These are phyloP conservation scores for Diarsia rubi DNA, from an alignment of 2,888 invertebrate genomes.

Conservation along the genomic window DNA sequence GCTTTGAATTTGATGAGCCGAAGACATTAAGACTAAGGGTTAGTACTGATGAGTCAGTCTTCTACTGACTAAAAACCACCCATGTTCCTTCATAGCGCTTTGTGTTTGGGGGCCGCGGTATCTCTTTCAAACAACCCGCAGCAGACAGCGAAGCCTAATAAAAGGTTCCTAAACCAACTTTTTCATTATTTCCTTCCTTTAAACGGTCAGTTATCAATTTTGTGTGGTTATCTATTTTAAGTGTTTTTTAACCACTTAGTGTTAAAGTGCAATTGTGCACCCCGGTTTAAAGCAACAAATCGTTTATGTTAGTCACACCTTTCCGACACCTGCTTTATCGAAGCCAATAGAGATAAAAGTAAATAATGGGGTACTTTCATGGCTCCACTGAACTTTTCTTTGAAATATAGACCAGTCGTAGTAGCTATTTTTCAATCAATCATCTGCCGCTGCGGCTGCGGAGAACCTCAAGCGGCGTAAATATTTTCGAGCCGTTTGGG, in stretches of 20 bases:
- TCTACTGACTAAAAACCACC: too few species aligned
- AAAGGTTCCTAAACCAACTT: neutral
- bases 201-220: too few species aligned
- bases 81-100: too few species aligned
- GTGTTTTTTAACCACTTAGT: slow-evolving; percentile 2
- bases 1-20: too few species aligned
- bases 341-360: neutral
- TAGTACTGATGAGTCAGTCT: too few species aligned
- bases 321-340: slow-evolving; percentile 25
- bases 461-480: too few species aligned
- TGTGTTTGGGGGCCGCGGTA: too few species aligned
- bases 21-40: too few species aligned
- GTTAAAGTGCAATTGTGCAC: neutral
- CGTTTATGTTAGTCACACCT: slow-evolving; percentile 13
- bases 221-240: slow-evolving; percentile 1
- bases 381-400: neutral
- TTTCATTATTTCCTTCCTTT: neutral
- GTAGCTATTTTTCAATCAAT: too few species aligned
- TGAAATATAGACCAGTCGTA: neutral
- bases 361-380: neutral
- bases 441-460: too few species aligned
- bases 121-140: too few species aligned
- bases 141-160: neutral
- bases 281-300: neutral
- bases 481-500: too few species aligned